A percentile compares a stretch with the other conserved stretches of the same genome.
phyloP scores from a whole-genome alignment of 2,113 vertebrate genomes.

The Rhinoptilus africanus region DNA sequence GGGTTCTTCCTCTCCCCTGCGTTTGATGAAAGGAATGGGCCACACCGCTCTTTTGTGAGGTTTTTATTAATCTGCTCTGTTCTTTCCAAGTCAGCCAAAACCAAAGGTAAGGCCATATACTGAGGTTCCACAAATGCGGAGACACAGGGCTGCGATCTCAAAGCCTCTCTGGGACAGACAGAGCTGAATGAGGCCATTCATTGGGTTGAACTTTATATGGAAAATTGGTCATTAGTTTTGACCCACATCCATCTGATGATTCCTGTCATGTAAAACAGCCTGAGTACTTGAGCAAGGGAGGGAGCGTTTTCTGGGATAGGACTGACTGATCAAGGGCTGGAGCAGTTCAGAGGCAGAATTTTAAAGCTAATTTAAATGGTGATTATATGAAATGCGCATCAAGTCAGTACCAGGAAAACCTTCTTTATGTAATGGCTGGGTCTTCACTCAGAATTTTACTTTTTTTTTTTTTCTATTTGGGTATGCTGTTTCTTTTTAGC shows the following conservation, averaged over 20 bases:
- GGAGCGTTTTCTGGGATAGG: fast-evolving
- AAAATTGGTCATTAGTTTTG: background rate
- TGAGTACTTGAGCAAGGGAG: background rate
- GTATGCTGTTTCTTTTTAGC: background rate
- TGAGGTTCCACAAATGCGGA: background rate
- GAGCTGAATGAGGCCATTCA: background rate
- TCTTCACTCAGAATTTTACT: background rate
- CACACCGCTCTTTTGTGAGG: fast-evolving
- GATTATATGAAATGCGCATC: fast-evolving
- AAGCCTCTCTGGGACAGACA: background rate
- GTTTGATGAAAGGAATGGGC: fast-evolving
- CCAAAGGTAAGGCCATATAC: fast-evolving
- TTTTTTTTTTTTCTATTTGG: background rate
- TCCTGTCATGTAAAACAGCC: fast-evolving
- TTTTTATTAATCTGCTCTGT: background rate
- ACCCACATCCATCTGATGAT: background rate
- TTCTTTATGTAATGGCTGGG: background rate
- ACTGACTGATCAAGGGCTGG: background rate
- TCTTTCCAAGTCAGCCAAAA: background rate
- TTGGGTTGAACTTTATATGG: background rate
- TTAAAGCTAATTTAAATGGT: fast-evolving
- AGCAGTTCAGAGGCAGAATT: background rate
- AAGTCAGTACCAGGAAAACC: too few species aligned
- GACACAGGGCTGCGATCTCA: background rate
- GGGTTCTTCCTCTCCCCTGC: background rate